Evolutionary conservation across 2,797 vertebrate species (phyloP), one percentile per base, ranked within the genome.

Genomic region (Clarias laeviceps): DNA sequence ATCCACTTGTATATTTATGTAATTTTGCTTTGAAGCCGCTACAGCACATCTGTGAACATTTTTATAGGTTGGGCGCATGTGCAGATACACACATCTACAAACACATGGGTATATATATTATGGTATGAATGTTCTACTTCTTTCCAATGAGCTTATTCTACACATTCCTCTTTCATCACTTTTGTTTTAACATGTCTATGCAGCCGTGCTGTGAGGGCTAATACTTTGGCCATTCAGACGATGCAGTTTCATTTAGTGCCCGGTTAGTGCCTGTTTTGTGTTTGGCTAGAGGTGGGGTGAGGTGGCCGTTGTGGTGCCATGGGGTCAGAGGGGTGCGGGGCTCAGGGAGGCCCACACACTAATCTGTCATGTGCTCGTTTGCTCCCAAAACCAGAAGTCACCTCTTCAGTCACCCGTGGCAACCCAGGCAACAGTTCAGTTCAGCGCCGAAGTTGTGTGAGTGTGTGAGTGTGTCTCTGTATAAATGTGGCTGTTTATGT

Each of bases 1-100:
- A 94, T 93, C 94, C 93, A 73, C 0, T 88, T 94, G 90, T 94
- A 95, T 94, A 95, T 95, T 95, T 95, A 88, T 87, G 89, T 87
- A 87, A 88, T 88, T 91, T 87, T 90, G 83, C 90, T 90, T 87
- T 93, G 91, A 92, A 92, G 92, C 91, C 92, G 90, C 91, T 92
- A 92, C 93, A 94, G 95, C 95, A 97, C 96, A 97, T 97, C 96
- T 98, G 97, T 96, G 95, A 96, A 95, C 95, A 96, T 97, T 97
- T 96, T 93, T 95, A 91, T 95, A 18, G 89, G 92, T 90, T 94
- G 93, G 76, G 68, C 92, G 91, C 90, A 90, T 80, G 79, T 80
- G n/a, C 62, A 68, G 45, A 81, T 81, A 66, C 40, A 54, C 79
- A 45, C 17, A 7, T 64, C n/a, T 0, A 56, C 8, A 29, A 1